Percentiles rank a stretch among this genome's conserved stretches.
phyloP scores from a whole-genome alignment of 2,888 invertebrate species.

The Chaetoderma sp. region DNA sequence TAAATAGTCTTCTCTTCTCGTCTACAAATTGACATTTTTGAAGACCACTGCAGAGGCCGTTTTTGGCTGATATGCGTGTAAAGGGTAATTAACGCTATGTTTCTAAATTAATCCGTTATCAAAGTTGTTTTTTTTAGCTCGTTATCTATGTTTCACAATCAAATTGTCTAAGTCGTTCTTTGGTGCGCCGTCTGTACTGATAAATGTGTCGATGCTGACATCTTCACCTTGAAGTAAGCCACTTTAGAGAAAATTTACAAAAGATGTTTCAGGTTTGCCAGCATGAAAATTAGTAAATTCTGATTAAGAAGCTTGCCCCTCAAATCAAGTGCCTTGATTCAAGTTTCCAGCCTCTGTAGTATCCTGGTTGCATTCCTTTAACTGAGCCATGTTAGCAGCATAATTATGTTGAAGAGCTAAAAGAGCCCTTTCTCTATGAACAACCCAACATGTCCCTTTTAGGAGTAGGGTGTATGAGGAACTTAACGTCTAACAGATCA shows the following conservation, averaged over 20 bases:
- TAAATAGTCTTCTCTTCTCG: too few species aligned
- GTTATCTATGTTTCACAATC: background rate
- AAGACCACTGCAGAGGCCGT: too few species aligned
- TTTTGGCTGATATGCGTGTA: too few species aligned
- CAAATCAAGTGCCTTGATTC: background rate
- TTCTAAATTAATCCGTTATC: too few species aligned
- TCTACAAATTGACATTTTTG: too few species aligned
- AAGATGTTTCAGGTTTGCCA: background rate
- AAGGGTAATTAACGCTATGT: too few species aligned
- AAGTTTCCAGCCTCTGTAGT: background rate
- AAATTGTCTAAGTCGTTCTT: background rate
- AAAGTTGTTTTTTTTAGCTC: background rate
- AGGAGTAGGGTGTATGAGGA: background rate
- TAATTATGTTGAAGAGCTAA: background rate
- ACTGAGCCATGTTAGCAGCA: background rate
- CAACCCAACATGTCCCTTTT: slow-evolving; percentile 1
- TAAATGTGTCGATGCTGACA: background rate
- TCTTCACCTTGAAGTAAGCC: background rate
- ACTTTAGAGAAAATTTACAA: background rate
- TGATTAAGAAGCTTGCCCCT: background rate
- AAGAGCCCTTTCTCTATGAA: background rate
- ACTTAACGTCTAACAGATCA: background rate
- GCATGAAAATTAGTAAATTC: background rate
- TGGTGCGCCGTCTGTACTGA: background rate
- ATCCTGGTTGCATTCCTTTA: background rate